Conservation (phyloP, 2,797 vertebrate species). For the Anabas testudineus region DNA sequence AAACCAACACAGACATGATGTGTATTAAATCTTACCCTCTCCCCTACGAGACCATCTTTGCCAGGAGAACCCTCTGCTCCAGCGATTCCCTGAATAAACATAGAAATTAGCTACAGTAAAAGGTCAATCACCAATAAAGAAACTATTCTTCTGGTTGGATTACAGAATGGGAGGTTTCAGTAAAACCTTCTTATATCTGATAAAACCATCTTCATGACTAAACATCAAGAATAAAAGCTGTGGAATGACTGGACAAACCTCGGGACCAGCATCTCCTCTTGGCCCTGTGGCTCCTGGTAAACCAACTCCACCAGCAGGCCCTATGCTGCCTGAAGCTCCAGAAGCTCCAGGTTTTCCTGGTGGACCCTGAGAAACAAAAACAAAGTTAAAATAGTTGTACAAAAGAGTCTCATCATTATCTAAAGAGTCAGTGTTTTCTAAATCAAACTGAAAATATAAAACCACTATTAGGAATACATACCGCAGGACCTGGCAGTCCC, state of each 20-base stretch:
- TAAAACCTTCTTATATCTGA: no score
- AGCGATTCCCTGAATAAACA: constrained; percentile 85
- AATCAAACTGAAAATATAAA: background rate
- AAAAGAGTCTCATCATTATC: background rate
- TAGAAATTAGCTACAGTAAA: constrained; percentile 1
- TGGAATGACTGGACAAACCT: constrained; percentile 82
- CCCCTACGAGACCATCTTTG: constrained; percentile 90
- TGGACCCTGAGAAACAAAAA: constrained; percentile 84
- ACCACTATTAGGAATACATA: constrained; percentile 72
- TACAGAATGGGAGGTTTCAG: background rate
- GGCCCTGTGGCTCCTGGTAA: constrained; percentile 90
- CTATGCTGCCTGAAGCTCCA: constrained; percentile 89
- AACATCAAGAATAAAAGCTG: background rate
- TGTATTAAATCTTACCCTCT: constrained; percentile 85
- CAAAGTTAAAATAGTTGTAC: background rate
- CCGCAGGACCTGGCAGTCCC: constrained; percentile 92
- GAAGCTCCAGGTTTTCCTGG: constrained; percentile 92
- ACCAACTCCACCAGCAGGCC: constrained; percentile 90
- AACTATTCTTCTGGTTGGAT: background rate
- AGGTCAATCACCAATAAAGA: constrained; percentile 3
- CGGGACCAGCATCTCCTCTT: constrained; percentile 91
- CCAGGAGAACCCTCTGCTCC: constrained; percentile 93
- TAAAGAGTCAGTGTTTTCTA: background rate
- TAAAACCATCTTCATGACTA: no score
- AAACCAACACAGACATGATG: background rate